Evolutionary conservation across 2,797 vertebrate genomes (phyloP).

Genomic region (Myotis vivesi): DNA sequence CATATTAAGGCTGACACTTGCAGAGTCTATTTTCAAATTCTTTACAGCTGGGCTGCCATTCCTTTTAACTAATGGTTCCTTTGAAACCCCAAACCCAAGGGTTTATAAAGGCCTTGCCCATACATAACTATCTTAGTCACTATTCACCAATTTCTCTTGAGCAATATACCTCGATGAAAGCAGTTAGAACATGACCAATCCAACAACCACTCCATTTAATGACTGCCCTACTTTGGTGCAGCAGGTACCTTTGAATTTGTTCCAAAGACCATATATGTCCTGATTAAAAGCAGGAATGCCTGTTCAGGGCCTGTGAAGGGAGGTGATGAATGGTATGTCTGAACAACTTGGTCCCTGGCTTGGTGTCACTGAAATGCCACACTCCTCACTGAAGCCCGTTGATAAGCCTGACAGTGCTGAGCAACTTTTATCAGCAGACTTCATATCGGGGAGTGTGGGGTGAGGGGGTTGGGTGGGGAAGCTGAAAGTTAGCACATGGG

Average conservation of each 20-base stretch:
- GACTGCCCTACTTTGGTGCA: neutral
- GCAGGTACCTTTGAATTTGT: neutral
- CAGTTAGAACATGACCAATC: slow-evolving; percentile 26
- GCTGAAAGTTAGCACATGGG: slow-evolving; percentile 75
- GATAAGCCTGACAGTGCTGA: slow-evolving; percentile 79
- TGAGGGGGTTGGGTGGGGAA: neutral
- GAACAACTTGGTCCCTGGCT: slow-evolving; percentile 64
- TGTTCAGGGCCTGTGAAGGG: neutral
- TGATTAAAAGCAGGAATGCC: slow-evolving; percentile 59
- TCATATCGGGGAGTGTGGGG: neutral
- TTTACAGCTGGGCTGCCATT: neutral
- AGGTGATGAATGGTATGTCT: slow-evolving; percentile 75
- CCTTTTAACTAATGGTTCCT: neutral
- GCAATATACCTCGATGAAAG: neutral
- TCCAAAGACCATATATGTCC: slow-evolving; percentile 58
- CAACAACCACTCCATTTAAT: neutral
- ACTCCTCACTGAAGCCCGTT: slow-evolving; percentile 64
- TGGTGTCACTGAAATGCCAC: slow-evolving; percentile 80
- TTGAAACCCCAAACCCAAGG: neutral
- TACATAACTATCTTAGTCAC: neutral
- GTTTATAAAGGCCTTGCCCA: neutral
- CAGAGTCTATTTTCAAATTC: neutral
- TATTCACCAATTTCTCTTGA: slow-evolving; percentile 31
- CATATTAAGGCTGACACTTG: neutral
- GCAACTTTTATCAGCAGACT: slow-evolving; percentile 67